phyloP scores from a whole-genome alignment of 2,113 vertebrate species.

The Oostethus manadensis region DNA sequence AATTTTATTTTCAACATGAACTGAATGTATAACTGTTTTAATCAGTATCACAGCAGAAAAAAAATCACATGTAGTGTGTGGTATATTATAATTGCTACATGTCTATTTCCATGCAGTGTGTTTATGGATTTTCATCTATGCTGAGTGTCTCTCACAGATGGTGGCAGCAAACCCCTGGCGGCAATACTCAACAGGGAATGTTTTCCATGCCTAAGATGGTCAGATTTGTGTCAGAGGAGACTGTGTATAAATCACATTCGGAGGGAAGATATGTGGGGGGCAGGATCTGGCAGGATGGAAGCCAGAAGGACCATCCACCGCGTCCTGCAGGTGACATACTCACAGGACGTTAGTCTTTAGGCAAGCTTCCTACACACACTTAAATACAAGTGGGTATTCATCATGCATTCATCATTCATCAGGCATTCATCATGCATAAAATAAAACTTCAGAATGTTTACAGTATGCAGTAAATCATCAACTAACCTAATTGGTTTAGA shows the following conservation, averaged over 20 bases:
- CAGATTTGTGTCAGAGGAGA: constrained; percentile 59
- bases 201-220: constrained; percentile 75
- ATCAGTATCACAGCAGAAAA: background rate
- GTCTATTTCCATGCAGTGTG: constrained; percentile 37
- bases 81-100: constrained; percentile 10
- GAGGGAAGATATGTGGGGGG: constrained; percentile 48
- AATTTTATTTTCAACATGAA: background rate
- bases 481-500: too few relatives aligned
- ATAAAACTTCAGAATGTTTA: too few relatives aligned
- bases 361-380: too few relatives aligned
- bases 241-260: constrained; percentile 53
- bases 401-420: too few relatives aligned
- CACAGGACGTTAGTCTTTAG: too few relatives aligned
- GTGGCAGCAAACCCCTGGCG: constrained; percentile 34
- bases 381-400: too few relatives aligned
- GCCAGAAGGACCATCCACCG: constrained; percentile 26
- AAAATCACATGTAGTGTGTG: background rate
- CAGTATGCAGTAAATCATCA: too few relatives aligned
- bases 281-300: constrained; percentile 37
- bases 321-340: constrained; percentile 27
- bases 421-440: too few relatives aligned
- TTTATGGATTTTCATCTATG: constrained; percentile 34
- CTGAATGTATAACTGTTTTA: constrained; percentile 1
- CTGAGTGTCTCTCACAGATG: constrained; percentile 46
- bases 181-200: constrained; percentile 53